Evolutionary conservation across 1,140 invertebrate genomes (phyloP), one percentile per base, ranked within the genome.

Genomic region (Sitophilus oryzae): DNA sequence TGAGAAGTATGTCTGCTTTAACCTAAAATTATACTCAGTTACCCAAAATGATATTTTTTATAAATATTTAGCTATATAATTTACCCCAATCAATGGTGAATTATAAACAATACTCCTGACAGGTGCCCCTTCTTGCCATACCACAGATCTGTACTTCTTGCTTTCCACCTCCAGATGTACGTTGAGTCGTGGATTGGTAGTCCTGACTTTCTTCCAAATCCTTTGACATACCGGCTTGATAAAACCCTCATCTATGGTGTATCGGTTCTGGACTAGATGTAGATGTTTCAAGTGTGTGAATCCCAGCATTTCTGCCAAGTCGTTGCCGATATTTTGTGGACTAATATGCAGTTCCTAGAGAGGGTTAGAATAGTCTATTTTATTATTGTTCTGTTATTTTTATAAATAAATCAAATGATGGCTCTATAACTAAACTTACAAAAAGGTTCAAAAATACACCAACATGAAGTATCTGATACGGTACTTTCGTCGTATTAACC

Each of bases 241-340:
- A 21, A 74, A 71, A 2, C 67, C 66, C 38, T 78, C 75, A 50
- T 74, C 73, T 8, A 80, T 77, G 44, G 82, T 82, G 58, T 87
- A 88, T 36, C 79, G 74, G 70, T 89, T 91, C 69, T 91, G 88
- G 8, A 90, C 66, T 43, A 93, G 82, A 69, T 89, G 81, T 38
- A 93, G 71, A 63, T 92, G 82, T 37, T 76, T 68, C 15, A 93
- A 66, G 59, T 76, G 77, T 0, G 81, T 84, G 48, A 82, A 77
- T n/a, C 81, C 77, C 25, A 89, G 63, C 19, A 89, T 65, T 50
- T 84, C 76, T 5, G 92, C 64, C 0, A 89, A 73, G 67, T 92
- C 88, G 55, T 88, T 83, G 42, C 85, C 81, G 11, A 93, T 70
- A 71, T 90, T 91, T 72, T 91, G 88, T 0, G 90, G 87, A 64